Evolutionary conservation across 2,113 vertebrate species (phyloP).

Genomic region (Microcebus lehilahytsara): DNA sequence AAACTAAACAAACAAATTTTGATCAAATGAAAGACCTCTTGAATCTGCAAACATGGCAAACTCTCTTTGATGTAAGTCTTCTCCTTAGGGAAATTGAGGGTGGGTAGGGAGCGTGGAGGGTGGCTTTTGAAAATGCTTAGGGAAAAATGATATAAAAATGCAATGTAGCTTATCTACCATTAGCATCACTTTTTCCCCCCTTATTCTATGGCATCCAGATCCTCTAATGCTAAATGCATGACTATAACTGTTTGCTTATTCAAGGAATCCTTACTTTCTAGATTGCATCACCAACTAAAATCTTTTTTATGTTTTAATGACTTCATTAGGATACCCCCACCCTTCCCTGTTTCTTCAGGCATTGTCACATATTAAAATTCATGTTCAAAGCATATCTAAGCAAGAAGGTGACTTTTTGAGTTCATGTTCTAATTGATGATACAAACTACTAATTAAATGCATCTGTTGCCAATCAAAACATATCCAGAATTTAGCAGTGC

Average conservation of each 20-base stretch:
- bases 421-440: conserved; percentile 84
- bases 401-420: conserved; percentile 81
- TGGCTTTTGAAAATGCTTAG: conserved; percentile 15
- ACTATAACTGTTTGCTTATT: not conserved
- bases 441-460: conserved; percentile 83
- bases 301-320: conserved; percentile 42
- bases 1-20: not conserved
- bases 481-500: conserved; percentile 69
- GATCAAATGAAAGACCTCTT: not conserved
- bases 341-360: conserved; percentile 48
- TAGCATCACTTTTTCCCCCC: not conserved
- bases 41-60: not conserved
- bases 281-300: conserved; percentile 10
- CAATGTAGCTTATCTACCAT: not conserved
- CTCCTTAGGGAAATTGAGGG: not conserved
- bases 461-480: conserved; percentile 82
- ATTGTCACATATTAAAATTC: conserved; percentile 71
- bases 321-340: conserved; percentile 62
- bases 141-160: not conserved
- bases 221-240: not conserved
- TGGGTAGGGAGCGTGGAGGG: not conserved
- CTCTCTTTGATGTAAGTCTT: not conserved
- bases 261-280: conserved; percentile 33
- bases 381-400: conserved; percentile 79
- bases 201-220: not conserved